These are phyloP conservation scores for Halcyon senegalensis DNA, from an alignment of 2,113 vertebrate species.

Conservation along the genomic window DNA sequence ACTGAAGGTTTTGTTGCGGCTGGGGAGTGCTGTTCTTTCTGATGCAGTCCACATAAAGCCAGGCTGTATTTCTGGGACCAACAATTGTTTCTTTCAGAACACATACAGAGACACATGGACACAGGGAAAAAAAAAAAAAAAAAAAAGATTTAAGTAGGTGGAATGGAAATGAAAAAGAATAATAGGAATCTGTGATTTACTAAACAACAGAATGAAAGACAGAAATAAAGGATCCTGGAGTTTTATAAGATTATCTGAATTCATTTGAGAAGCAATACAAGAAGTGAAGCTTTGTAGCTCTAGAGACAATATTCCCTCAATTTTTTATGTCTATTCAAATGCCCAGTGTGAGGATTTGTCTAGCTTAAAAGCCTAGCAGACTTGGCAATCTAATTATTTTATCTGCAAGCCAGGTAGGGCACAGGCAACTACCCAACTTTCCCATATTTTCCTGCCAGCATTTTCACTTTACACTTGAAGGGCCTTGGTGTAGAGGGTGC, in stretches of 20 bases:
- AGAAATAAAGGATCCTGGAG: background rate
- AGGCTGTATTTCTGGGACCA: background rate
- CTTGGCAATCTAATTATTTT: slow-evolving; percentile 25
- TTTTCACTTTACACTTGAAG: slow-evolving; percentile 6
- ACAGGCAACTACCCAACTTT: background rate
- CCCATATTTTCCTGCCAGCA: background rate
- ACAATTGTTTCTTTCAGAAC: background rate
- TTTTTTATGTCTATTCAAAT: background rate
- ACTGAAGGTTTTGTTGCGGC: background rate
- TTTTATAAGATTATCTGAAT: background rate
- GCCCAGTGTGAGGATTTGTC: slow-evolving; percentile 4
- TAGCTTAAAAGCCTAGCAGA: background rate
- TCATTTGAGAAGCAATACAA: background rate
- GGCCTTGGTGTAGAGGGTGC: background rate
- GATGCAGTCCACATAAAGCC: background rate
- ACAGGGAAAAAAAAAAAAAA: no score
- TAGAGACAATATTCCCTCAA: background rate
- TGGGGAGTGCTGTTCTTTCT: background rate
- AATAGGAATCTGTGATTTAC: background rate
- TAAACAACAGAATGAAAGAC: background rate
- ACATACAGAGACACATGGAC: background rate
- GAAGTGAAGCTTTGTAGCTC: background rate
- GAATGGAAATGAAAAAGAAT: background rate
- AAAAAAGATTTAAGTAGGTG: background rate
- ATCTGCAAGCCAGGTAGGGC: slow-evolving; percentile 49